A percentile compares a stretch with the other conserved stretches of the same genome.
These are phyloP conservation scores for Lasioglossum morio DNA, from an alignment of 2,888 invertebrate species.

Conservation along the genomic window DNA sequence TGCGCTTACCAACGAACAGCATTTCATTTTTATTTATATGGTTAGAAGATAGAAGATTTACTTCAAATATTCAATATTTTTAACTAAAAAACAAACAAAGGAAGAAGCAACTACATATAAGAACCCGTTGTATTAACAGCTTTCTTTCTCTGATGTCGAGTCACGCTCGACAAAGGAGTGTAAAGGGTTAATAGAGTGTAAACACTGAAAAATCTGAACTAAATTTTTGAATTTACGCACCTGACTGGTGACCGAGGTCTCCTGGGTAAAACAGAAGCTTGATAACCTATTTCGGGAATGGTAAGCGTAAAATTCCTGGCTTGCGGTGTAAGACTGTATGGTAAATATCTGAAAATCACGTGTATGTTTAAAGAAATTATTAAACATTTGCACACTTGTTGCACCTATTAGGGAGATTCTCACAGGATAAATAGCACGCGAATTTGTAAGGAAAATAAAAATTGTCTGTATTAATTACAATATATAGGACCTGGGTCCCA, in stretches of 20 bases:
- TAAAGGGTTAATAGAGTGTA: background rate
- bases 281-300: background rate
- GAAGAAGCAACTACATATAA: too few relatives aligned
- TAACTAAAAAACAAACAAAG: too few relatives aligned
- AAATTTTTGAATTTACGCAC: constrained; percentile 24
- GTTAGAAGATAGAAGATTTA: too few relatives aligned
- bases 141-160: too few relatives aligned
- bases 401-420: background rate
- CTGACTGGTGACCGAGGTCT: constrained; percentile 56
- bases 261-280: constrained; percentile 18
- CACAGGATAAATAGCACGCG: too few relatives aligned
- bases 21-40: too few relatives aligned
- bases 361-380: background rate
- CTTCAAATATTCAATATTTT: too few relatives aligned
- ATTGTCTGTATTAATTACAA: background rate
- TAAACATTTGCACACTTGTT: background rate
- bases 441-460: too few relatives aligned
- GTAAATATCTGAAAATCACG: constrained; percentile 31
- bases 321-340: constrained; percentile 47
- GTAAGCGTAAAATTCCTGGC: constrained; percentile 37
- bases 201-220: background rate
- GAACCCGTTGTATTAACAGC: too few relatives aligned
- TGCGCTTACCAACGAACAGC: too few relatives aligned
- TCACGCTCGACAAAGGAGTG: too few relatives aligned
- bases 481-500: background rate